Conservation (phyloP, 2,113 vertebrate species). For the Pan troglodytes region NHGRI_mPanTro3-v2.1_pri NC_072404.2:135662001-135662500, state of each 20-base stretch:
- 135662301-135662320: background rate
- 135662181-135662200: background rate
- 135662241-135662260: background rate
- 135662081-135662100: background rate
- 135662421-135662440: background rate
- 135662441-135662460: background rate
- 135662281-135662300: background rate
- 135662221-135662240: background rate
- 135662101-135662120: background rate
- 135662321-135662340: background rate
- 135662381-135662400: background rate
- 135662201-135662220: background rate
- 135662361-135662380: background rate
- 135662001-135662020: too few relatives aligned
- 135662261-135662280: background rate
- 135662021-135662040: background rate
- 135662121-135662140: background rate
- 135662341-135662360: background rate
- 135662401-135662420: background rate
- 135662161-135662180: background rate
- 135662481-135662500: background rate
- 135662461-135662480: background rate
- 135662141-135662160: background rate
- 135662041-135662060: background rate
- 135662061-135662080: background rate